A percentile compares a stretch with the other conserved stretches of the same genome.
Evolutionary conservation across 2,113 vertebrate species (phyloP).

Genomic region (Heterocephalus glaber): DNA sequence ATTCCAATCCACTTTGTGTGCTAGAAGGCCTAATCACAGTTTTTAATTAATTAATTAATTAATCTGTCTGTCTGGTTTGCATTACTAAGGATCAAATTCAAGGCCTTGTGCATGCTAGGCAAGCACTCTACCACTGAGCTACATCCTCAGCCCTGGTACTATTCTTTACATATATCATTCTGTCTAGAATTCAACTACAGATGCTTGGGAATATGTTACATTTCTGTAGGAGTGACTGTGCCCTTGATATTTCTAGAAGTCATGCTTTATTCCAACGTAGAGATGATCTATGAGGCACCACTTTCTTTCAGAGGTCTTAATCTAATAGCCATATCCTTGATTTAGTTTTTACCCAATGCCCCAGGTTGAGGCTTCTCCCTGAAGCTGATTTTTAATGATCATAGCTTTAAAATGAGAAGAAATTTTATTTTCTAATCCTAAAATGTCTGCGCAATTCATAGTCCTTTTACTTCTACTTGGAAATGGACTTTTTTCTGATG

Average conservation of each 20-base stretch:
- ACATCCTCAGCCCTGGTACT: neutral
- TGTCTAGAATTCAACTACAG: neutral
- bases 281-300: neutral
- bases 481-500: neutral
- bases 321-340: neutral
- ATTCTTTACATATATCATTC: neutral
- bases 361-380: neutral
- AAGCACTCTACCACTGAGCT: neutral
- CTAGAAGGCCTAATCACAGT: neutral
- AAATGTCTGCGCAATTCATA: neutral
- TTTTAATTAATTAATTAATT: neutral
- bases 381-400: neutral
- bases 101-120: neutral
- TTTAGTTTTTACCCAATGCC: neutral
- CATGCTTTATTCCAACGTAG: neutral
- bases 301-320: neutral
- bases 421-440: constrained; percentile 23
- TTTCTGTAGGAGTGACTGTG: neutral
- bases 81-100: neutral
- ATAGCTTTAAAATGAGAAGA: neutral
- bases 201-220: neutral
- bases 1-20: neutral
- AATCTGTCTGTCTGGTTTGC: neutral
- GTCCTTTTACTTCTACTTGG: neutral
- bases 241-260: neutral